Base-by-base conservation (phyloP, 2,888 invertebrate genomes). In the Orthonevra nobilis region DNA sequence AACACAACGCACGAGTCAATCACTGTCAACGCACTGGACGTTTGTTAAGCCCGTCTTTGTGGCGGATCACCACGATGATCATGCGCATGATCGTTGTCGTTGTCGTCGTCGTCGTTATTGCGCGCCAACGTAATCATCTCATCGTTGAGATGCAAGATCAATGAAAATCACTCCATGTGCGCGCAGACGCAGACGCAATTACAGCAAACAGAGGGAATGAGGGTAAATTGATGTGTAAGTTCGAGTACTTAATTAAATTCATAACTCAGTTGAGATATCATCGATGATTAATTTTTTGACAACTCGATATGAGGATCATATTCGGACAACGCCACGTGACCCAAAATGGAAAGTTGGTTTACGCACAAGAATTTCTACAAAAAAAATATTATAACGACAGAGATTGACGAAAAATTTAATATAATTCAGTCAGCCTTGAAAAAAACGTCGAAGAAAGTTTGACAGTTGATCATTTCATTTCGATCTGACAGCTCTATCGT, bases 211-310 rank as follows among this genome's bases (percentile, higher is more conserved):
- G n/a, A 30, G 14, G 9, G n/a, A 26, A 36, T 54, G 38, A 44
- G 19, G 46, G 48, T n/a, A n/a, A n/a, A 54, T 52, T 50, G 73
- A 66, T 64, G 56, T 36, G 30, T 20, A 30, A 50, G 50, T 40
- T 66, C 42, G 48, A 6, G 28, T 48, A 52, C 46, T 52, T 60
- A 74, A 68, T 74, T 68, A 54, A 30, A 42, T n/a, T 6, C 36
- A 68, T 68, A 58, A 58, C 50, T 66, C 58, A 58, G 66, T 50
- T 58, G 32, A 72, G 72, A 56, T 56, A 56, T 40, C 32, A 56
- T 64, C 50, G 58, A 34, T 50, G 66, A 66, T 73, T 73, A 73
- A 73, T 66, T 66, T 73, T 73, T 66, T n/a, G 68, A 66, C 73
- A 73, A 52, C 68, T 52, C 50, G 23, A 30, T 36, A n/a, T n/a